These are phyloP conservation scores for Globodera rostochiensis DNA, from an alignment of 1,140 invertebrate genomes.

Conservation along the genomic window DNA sequence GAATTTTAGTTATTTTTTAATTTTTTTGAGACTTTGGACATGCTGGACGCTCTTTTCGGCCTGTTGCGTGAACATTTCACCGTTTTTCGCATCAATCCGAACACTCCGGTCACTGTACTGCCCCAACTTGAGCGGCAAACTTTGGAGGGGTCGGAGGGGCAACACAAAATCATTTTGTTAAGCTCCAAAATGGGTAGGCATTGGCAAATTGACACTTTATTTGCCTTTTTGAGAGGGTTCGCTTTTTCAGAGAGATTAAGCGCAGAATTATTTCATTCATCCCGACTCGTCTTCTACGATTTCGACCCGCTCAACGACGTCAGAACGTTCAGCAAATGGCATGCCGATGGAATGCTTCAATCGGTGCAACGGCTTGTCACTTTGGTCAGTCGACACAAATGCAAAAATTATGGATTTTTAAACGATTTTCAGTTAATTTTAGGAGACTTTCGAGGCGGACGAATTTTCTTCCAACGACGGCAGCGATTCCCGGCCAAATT, in stretches of 20 bases:
- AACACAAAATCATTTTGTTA: background rate
- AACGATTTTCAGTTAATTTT: background rate
- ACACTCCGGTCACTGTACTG: background rate
- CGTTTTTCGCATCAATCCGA: slow-evolving; percentile 6
- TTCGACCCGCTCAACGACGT: background rate
- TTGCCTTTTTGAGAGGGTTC: too few species aligned
- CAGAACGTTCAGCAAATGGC: background rate
- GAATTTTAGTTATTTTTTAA: background rate
- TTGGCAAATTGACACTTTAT: background rate
- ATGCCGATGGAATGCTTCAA: background rate
- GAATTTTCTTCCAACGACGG: background rate
- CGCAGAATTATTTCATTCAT: background rate
- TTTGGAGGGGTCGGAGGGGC: background rate
- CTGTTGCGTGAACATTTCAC: background rate
- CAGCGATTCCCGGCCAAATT: background rate
- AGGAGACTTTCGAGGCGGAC: background rate
- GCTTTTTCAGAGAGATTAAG: background rate
- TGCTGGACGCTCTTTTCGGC: slow-evolving; percentile 5
- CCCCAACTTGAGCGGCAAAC: slow-evolving; percentile 3
- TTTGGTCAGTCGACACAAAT: background rate
- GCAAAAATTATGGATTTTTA: background rate
- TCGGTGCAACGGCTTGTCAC: slow-evolving; percentile 7
- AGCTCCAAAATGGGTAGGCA: background rate
- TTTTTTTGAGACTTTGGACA: background rate
- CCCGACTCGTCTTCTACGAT: background rate